A percentile compares a stretch with the other conserved stretches of the same genome.
phyloP scores from a whole-genome alignment of 2,113 vertebrate species.

The Carlito syrichta region DNA sequence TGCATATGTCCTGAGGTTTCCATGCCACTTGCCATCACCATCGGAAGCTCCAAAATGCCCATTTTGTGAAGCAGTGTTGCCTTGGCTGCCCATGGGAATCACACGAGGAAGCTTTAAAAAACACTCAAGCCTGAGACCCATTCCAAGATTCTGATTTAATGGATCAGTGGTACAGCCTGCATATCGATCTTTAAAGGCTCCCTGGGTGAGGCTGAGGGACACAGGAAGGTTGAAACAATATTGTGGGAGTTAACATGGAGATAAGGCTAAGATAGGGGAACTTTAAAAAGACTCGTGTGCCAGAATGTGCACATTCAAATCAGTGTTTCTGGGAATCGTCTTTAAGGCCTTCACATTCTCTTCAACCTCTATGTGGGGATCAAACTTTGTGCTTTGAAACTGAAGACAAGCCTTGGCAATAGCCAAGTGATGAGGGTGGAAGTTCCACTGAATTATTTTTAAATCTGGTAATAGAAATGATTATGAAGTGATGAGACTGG shows the following conservation, averaged over 20 bases:
- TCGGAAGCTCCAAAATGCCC: background rate
- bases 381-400: background rate
- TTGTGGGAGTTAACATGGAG: background rate
- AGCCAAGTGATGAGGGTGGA: background rate
- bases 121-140: background rate
- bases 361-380: background rate
- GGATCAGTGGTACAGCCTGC: background rate
- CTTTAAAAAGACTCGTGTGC: background rate
- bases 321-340: background rate
- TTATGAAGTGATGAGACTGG: background rate
- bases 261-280: background rate
- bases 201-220: background rate
- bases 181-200: background rate
- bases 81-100: background rate
- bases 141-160: background rate
- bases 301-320: background rate
- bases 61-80: background rate
- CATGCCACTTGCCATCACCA: background rate
- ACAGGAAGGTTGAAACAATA: background rate
- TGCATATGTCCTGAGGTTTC: background rate
- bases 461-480: background rate
- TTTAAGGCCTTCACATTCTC: background rate
- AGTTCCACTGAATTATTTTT: background rate
- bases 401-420: background rate
- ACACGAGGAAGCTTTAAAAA: background rate